Conservation (phyloP, 2,888 invertebrate genomes). For the Geotrupes spiniger region DNA sequence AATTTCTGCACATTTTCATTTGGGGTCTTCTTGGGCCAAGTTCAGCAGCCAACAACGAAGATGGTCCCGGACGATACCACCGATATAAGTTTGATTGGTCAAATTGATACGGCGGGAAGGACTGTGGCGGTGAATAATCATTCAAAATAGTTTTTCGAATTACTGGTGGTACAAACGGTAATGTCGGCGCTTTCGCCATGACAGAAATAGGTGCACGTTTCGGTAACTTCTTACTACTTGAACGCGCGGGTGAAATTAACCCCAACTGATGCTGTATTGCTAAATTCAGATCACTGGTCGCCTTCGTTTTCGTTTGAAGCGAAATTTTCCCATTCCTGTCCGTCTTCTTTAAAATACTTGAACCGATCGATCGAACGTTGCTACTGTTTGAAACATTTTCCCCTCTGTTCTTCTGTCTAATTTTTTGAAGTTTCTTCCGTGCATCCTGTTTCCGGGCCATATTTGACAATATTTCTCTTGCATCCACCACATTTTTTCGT, state of each 20-base stretch:
- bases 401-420: conserved; percentile 55
- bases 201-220: conserved; percentile 22
- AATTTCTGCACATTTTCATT: background rate
- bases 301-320: conserved; percentile 50
- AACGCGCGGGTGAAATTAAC: conserved; percentile 30
- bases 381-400: conserved; percentile 34
- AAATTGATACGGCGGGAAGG: conserved; percentile 14
- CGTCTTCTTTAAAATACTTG: conserved; percentile 52
- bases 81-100: conserved; percentile 25
- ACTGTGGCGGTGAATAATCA: conserved; percentile 33
- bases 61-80: conserved; percentile 20
- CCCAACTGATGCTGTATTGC: conserved; percentile 48
- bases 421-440: conserved; percentile 65
- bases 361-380: conserved; percentile 47
- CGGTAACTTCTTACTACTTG: conserved; percentile 22
- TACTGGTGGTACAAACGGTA: conserved; percentile 22
- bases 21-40: conserved; percentile 6
- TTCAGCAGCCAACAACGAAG: conserved; percentile 12
- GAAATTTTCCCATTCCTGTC: conserved; percentile 56
- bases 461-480: conserved; percentile 74
- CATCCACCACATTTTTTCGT: conserved; percentile 72
- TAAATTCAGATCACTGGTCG: conserved; percentile 39
- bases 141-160: conserved; percentile 42
- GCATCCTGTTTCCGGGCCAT: conserved; percentile 75
- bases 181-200: conserved; percentile 14